Percentiles rank a stretch among this genome's conserved stretches.
These are phyloP conservation scores for Psephotus haematonotus DNA, from an alignment of 2,113 vertebrate genomes.

Conservation along the genomic window DNA sequence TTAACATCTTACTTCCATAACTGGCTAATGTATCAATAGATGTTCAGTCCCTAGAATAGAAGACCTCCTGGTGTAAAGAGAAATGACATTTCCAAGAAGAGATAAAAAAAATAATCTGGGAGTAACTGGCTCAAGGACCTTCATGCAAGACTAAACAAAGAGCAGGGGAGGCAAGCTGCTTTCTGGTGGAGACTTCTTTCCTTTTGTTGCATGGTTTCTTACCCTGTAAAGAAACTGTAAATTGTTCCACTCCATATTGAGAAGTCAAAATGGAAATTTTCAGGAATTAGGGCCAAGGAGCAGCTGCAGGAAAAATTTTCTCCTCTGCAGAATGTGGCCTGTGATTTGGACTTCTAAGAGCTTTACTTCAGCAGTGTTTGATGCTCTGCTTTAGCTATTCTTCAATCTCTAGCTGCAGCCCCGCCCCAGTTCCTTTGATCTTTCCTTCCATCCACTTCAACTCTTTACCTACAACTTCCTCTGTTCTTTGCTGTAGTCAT, in stretches of 20 bases:
- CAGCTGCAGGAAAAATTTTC: not conserved
- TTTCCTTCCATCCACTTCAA: not conserved
- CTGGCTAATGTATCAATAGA: not conserved
- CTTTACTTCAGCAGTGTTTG: not conserved
- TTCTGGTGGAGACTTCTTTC: not conserved
- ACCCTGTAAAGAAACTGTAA: not conserved
- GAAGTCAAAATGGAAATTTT: not conserved
- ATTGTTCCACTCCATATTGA: not conserved
- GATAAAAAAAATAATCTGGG: not conserved
- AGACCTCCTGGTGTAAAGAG: not conserved
- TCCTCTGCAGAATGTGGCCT: not conserved
- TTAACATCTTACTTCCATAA: not conserved
- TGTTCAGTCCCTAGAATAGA: not conserved
- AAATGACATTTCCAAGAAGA: not conserved
- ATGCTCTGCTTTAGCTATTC: not conserved
- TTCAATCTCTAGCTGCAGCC: not conserved
- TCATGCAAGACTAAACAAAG: not conserved
- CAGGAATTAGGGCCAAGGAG: not conserved
- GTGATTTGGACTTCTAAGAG: not conserved
- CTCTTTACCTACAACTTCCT: not conserved
- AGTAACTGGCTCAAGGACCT: not conserved
- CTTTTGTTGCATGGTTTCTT: not conserved
- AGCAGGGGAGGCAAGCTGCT: not conserved
- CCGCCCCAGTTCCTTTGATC: not conserved
- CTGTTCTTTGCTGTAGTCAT: not conserved